phyloP scores from a whole-genome alignment of 92 coral and sea anemone genomes.

The Pocillopora grandis region DNA sequence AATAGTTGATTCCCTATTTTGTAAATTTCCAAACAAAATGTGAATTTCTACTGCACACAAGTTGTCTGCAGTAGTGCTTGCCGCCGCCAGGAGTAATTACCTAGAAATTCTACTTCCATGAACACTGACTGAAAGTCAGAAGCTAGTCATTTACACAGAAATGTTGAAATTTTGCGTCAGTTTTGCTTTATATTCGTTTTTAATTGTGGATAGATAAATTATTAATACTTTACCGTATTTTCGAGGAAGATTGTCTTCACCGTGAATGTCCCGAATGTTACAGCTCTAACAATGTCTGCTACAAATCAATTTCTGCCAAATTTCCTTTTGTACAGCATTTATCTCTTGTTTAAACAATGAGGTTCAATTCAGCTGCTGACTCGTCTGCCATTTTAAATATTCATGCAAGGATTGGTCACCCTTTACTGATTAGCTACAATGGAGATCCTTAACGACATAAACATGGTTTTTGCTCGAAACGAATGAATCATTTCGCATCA shows the following conservation, averaged over 20 bases:
- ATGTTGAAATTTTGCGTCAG: background rate
- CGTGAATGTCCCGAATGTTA: background rate
- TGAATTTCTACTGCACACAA: background rate
- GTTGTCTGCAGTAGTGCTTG: background rate
- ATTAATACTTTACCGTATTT: background rate
- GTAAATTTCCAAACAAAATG: background rate
- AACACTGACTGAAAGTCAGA: background rate
- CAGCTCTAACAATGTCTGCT: constrained; percentile 14
- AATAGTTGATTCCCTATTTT: background rate
- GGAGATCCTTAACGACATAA: background rate
- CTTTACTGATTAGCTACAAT: constrained; percentile 10
- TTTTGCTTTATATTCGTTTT: background rate
- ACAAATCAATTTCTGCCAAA: background rate
- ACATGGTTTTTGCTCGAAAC: background rate
- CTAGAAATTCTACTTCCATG: background rate
- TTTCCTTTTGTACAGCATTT: background rate
- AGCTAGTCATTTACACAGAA: background rate
- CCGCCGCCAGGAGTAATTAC: constrained; percentile 5
- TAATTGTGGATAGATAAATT: background rate
- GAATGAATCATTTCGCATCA: background rate
- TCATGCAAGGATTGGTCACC: background rate
- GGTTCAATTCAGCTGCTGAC: background rate
- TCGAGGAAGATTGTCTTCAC: background rate
- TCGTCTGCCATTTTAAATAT: background rate
- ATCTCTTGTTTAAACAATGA: background rate